Evolutionary conservation across 2,797 vertebrate species (phyloP).

Genomic region (Trachops cirrhosus): DNA sequence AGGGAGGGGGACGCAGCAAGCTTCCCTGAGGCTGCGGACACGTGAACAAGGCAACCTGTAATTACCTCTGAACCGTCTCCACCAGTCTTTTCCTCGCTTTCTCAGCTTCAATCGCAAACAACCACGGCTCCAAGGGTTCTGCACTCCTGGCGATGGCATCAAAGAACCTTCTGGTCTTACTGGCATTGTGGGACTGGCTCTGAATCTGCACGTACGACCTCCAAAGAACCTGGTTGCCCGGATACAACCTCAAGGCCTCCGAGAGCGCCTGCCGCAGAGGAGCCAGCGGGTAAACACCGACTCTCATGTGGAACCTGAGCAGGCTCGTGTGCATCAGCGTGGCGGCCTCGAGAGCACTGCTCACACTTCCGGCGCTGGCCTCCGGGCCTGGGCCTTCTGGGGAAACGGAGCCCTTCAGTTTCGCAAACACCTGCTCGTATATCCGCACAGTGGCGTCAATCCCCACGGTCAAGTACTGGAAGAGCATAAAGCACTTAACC

Average conservation of each 20-base stretch:
- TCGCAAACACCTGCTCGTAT: constrained; percentile 82
- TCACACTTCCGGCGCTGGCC: constrained; percentile 27
- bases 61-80: constrained; percentile 91
- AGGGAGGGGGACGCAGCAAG: background rate
- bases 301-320: constrained; percentile 87
- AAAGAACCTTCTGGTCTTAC: constrained; percentile 91
- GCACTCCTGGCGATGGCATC: constrained; percentile 84
- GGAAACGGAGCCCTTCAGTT: constrained; percentile 58
- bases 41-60: accelerated
- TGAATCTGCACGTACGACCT: constrained; percentile 89
- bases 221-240: constrained; percentile 89
- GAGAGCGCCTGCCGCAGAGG: constrained; percentile 88
- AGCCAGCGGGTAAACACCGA: constrained; percentile 86
- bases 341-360: constrained; percentile 84
- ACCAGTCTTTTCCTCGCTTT: constrained; percentile 90
- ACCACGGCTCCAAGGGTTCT: constrained; percentile 86
- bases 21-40: background rate
- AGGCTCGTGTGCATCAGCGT: constrained; percentile 88
- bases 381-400: constrained; percentile 16
- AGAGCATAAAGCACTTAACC: constrained; percentile 90
- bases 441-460: constrained; percentile 87
- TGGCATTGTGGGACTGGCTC: constrained; percentile 90
- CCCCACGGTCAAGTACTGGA: constrained; percentile 95
- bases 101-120: constrained; percentile 94
- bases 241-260: constrained; percentile 85